phyloP scores from a whole-genome alignment of 2,113 vertebrate genomes.

The Pteropus alecto region DNA sequence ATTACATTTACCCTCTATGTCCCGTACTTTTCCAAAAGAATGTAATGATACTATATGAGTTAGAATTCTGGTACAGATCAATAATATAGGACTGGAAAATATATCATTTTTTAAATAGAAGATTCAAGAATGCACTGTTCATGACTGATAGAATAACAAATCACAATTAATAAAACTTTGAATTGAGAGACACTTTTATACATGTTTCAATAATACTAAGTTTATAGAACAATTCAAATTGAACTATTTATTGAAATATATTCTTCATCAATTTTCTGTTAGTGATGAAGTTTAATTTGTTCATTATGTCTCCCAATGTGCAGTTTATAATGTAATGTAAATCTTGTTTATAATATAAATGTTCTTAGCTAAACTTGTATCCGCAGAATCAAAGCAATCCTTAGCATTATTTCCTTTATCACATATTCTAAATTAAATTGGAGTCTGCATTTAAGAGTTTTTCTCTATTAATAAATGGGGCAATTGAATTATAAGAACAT shows the following conservation, averaged over 20 bases:
- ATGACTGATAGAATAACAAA: background rate
- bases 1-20: background rate
- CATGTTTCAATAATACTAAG: background rate
- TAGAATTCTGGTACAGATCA: background rate
- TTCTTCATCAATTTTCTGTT: background rate
- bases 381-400: background rate
- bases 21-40: background rate
- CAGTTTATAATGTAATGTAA: background rate
- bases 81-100: background rate
- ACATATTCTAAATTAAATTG: constrained; percentile 6
- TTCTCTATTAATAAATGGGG: background rate
- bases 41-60: background rate
- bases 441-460: background rate
- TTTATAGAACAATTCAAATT: constrained; percentile 1
- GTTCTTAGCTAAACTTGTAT: background rate
- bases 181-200: background rate
- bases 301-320: background rate
- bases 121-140: background rate
- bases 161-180: background rate
- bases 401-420: background rate
- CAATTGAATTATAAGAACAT: background rate
- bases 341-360: background rate
- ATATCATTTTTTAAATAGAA: background rate
- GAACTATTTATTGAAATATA: background rate
- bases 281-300: background rate